Base-by-base conservation (phyloP, 2,888 invertebrate genomes). In the Escarpia spicata region DNA sequence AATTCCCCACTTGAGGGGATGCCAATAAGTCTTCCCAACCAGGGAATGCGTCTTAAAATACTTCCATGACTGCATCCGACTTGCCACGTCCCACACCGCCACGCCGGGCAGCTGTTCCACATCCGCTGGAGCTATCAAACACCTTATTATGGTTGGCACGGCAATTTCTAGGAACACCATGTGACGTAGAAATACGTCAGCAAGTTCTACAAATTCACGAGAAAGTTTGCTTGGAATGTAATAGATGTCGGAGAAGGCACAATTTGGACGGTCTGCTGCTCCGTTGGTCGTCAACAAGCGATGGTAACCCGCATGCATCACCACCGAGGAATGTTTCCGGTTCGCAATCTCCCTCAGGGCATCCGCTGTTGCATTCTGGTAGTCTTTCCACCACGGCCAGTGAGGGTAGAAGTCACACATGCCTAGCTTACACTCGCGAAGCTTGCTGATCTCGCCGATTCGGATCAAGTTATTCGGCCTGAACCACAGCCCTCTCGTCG, bases 91-190 rank as follows among this genome's bases (percentile, higher is more conserved):
- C 94, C 93, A 94, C 15, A 93, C 37, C 75, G 90, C 52, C 26
- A 90, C 12, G 12, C 94, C 93, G n/a, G 15, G 12, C 31, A 94
- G 43, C 15, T 92, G 26, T 91, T 60, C 26, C n/a, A 93, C 91
- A 8, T 92, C 92, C 37, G 92, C 93, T 2, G 92, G 92, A 0
- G 37, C 75, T 43, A 91, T 92, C 43, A 94, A 91, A 58, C 94
- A 94, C 15, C 89, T 60, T 4, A 94, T 75, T 1, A 93, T 92
- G 3, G 93, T 93, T 8, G 94, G 93, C 45, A 94, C 92, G 43
- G 94, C 94, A 26, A 94, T 93, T 92, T 94, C 94, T 43, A 94
- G 90, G 75, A 94, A 94, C 12, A 94, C 93, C n/a, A 93, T n/a
- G n/a, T 93, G 43, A n/a, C 92, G 43, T 4, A 93, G 92, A 92